These are phyloP conservation scores for Oryzias sinensis DNA, from an alignment of 2,797 vertebrate species.

Conservation along the genomic window DNA sequence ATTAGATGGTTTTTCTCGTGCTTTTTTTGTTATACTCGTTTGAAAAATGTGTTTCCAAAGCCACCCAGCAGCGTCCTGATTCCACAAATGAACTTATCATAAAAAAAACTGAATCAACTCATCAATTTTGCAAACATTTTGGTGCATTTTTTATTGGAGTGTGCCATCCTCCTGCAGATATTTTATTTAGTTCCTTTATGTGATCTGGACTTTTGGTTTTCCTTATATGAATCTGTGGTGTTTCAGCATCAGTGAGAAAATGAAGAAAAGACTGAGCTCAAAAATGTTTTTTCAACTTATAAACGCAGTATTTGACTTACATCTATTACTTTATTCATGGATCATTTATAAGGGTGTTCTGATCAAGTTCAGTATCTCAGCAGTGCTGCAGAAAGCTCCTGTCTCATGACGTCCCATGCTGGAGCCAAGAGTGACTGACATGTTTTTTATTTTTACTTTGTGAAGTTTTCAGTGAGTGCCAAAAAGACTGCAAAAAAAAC, in stretches of 20 bases:
- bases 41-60: constrained; percentile 5
- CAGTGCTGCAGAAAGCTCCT: constrained; percentile 53
- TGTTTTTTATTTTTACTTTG: constrained; percentile 41
- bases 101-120: constrained; percentile 2
- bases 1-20: constrained; percentile 9
- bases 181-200: constrained; percentile 28
- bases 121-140: no score
- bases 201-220: constrained; percentile 41
- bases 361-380: constrained; percentile 35
- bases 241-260: constrained; percentile 15
- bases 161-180: constrained; percentile 20
- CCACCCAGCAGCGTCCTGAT: constrained; percentile 32
- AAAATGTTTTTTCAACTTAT: constrained; percentile 40
- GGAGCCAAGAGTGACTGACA: constrained; percentile 39
- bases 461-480: constrained; percentile 42
- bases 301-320: constrained; percentile 20
- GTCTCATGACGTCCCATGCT: constrained; percentile 40
- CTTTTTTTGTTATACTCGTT: not conserved
- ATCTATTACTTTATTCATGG: constrained; percentile 17
- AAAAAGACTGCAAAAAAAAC: constrained; percentile 41
- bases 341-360: constrained; percentile 16
- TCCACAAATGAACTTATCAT: constrained; percentile 23
- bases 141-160: constrained; percentile 14
- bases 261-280: constrained; percentile 15
- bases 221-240: constrained; percentile 39